phyloP scores from a whole-genome alignment of 1,140 invertebrate genomes.

The Andrena cerasifolii region DNA sequence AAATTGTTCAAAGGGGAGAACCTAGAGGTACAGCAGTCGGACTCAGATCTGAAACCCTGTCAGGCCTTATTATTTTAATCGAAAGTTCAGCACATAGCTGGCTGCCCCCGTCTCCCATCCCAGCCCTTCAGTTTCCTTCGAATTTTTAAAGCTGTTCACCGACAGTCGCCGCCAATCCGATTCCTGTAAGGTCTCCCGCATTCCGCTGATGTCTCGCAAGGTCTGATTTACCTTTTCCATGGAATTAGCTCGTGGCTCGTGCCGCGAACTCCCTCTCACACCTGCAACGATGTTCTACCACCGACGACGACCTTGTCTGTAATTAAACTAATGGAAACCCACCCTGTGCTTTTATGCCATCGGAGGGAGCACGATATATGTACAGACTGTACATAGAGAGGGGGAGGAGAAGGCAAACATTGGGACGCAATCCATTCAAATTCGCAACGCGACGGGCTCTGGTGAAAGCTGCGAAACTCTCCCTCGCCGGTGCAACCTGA shows the following conservation, averaged over 20 bases:
- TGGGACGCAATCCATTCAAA: conserved; percentile 63
- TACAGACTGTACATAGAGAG: conserved; percentile 22
- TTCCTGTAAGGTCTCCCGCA: not conserved
- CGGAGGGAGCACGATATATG: conserved; percentile 26
- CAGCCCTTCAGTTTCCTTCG: not conserved
- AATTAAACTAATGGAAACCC: conserved; percentile 79
- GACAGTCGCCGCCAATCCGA: not conserved
- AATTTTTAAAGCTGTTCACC: not conserved
- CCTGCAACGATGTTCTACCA: conserved; percentile 53
- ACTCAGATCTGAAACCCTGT: too few species aligned
- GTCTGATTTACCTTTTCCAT: conserved; percentile 34
- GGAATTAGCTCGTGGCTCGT: conserved; percentile 47
- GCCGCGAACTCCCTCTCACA: conserved; percentile 34
- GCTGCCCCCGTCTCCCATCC: too few species aligned
- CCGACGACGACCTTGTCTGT: conserved; percentile 61
- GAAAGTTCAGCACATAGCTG: too few species aligned
- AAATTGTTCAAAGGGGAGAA: too few species aligned
- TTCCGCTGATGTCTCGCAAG: conserved; percentile 28
- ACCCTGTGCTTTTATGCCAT: conserved; percentile 60
- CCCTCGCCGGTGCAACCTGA: not conserved
- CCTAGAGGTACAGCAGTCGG: too few species aligned
- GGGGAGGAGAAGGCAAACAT: conserved; percentile 40
- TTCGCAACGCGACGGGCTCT: conserved; percentile 38
- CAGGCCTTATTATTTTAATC: too few species aligned
- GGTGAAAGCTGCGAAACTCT: conserved; percentile 46